Base-by-base conservation (phyloP, 2,113 vertebrate species). In the Paradisaea rubra region DNA sequence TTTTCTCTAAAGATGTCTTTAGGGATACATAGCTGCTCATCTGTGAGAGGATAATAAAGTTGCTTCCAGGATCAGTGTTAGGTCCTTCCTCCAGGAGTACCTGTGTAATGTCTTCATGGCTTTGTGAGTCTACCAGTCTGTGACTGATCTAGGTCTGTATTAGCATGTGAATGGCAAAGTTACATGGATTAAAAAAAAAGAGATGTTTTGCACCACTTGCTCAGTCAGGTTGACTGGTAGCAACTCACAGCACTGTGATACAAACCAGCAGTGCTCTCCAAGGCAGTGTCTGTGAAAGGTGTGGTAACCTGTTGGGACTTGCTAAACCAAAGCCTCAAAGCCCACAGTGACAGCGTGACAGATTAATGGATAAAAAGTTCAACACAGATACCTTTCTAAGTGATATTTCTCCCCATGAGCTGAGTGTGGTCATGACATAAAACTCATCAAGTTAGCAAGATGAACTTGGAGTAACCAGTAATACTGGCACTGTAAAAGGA, bases 181-280 rank as follows among this genome's bases (percentile, higher is more conserved):
- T 42, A 76, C 8, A 21, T 19, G 18, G 21, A 73, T 54, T 83
- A 8, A 54, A 69, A 74, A 74, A 56, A 41, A 66, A 31, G 41
- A 23, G 10, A 13, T 3, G 3, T 11, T 18, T 80, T 72, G 16
- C 6, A 86, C 13, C n/a, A 56, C n/a, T 70, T 85, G 16, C 19
- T 73, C 81, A 59, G 27, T 56, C 11, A 82, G 30, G 31, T 18
- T 88, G 63, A 19, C 21, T 2, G 1, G 24, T 31, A 52, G 10
- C 2, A 1, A 1, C 28, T 54, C 69, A n/a, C 4, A 56, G 27
- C 16, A 60, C 1, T 1, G 10, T 50, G 12, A 49, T n/a, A 89
- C 47, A 31, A 59, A 28, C 6, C 7, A 10, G 27, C 33, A 79
- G 11, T 1, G 2, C 30, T 64, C 14, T 72, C 33, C 33, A n/a